A percentile compares a stretch with the other conserved stretches of the same genome.
Evolutionary conservation across 2,888 invertebrate species (phyloP).

Genomic region (Thymelicus sylvestris): DNA sequence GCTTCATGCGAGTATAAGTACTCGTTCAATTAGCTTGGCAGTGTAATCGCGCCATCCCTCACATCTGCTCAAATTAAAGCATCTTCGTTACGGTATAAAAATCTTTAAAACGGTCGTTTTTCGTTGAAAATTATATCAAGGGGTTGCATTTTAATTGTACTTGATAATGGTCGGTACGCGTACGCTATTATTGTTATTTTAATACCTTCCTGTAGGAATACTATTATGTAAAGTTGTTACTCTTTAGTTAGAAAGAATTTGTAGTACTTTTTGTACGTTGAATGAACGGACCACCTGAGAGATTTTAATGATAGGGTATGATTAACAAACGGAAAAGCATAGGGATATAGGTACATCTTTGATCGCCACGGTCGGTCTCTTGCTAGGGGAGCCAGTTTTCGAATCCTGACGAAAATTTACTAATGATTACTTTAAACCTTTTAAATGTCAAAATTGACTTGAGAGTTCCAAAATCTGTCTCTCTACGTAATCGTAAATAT

Average conservation of each 20-base stretch:
- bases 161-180: slow-evolving; percentile 46
- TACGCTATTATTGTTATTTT: slow-evolving; percentile 32
- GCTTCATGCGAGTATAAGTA: slow-evolving; percentile 1
- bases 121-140: slow-evolving; percentile 53
- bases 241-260: slow-evolving; percentile 5
- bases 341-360: no score
- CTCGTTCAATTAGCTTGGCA: slow-evolving; percentile 15
- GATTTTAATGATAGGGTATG: neutral
- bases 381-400: no score
- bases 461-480: no score
- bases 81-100: slow-evolving; percentile 60
- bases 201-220: slow-evolving; percentile 17
- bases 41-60: slow-evolving; percentile 52
- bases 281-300: neutral
- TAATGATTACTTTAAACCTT: no score
- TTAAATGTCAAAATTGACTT: no score
- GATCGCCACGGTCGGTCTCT: no score
- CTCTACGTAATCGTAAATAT: no score
- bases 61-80: slow-evolving; percentile 63
- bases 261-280: neutral
- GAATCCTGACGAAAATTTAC: no score
- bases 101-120: slow-evolving; percentile 62
- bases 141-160: slow-evolving; percentile 56
- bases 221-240: slow-evolving; percentile 18
- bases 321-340: no score